Evolutionary conservation across 2,797 vertebrate species (phyloP).

Genomic region (Nannoperca obscura): DNA sequence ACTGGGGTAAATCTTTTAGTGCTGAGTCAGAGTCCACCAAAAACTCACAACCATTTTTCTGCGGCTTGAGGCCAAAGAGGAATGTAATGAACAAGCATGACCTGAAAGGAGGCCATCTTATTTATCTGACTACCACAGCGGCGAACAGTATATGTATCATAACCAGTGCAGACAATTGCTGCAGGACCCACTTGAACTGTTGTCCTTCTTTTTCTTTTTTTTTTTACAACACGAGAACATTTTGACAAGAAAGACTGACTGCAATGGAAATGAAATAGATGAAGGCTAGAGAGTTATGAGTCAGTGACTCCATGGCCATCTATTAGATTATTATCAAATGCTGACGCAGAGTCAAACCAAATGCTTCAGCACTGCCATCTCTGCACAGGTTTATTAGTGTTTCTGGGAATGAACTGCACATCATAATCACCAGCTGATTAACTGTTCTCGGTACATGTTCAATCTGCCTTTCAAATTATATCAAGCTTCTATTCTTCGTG

Average conservation of each 20-base stretch:
- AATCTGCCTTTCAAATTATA: constrained; percentile 18
- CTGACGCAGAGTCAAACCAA: constrained; percentile 41
- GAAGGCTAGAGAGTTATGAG: constrained; percentile 50
- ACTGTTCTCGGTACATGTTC: constrained; percentile 21
- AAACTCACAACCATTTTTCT: constrained; percentile 42
- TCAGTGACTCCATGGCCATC: constrained; percentile 48
- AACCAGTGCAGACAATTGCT: constrained; percentile 38
- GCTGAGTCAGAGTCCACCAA: constrained; percentile 59
- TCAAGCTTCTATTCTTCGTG: constrained; percentile 1
- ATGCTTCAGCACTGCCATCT: constrained; percentile 18
- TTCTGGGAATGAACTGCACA: constrained; percentile 34
- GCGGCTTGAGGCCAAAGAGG: constrained; percentile 51
- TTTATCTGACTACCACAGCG: constrained; percentile 35
- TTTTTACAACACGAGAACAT: constrained; percentile 10
- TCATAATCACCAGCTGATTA: constrained; percentile 41
- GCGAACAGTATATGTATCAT: constrained; percentile 22
- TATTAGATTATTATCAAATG: constrained; percentile 65
- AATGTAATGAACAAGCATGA: constrained; percentile 50
- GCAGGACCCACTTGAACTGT: constrained; percentile 47
- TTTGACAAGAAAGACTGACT: constrained; percentile 61
- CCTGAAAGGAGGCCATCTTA: constrained; percentile 29
- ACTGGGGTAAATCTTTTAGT: constrained; percentile 62
- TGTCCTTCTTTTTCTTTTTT: neutral
- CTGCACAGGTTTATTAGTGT: constrained; percentile 60
- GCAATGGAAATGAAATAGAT: constrained; percentile 63